Evolutionary conservation across 2,113 vertebrate species (phyloP), one percentile per base, ranked within the genome.

Genomic region (Cairina moschata): DNA sequence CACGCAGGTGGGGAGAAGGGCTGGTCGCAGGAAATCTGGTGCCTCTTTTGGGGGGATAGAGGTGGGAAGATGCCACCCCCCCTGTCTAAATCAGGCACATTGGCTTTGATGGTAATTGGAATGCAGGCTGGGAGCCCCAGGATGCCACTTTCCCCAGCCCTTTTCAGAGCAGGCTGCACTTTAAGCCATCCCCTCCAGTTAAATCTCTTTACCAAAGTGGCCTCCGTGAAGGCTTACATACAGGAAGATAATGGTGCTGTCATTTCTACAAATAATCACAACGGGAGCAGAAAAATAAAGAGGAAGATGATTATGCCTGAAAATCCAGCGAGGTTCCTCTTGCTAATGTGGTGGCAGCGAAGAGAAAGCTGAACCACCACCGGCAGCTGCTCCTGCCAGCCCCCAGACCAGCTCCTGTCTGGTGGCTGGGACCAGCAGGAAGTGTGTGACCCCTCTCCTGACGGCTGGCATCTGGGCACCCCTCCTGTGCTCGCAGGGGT

Each of bases 261-360:
- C 92, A 86, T 86, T 93, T 96, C 48, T 91, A 93, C 88, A 92
- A 92, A 95, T 91, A 97, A 82, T 92, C 86, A 44, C 93, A 92
- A 93, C 29, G 3, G 86, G 86, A 88, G 86, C 44, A 82, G 83
- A 73, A 94, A 93, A 96, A 91, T 88, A 78, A 78, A 92, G 69
- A 95, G 86, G 83, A 77, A 63, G 69, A 88, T 87, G 90, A 93
- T 94, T 97, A 65, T 0, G 3, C 56, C 60, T 84, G 80, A 63
- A 96, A 94, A 84, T 84, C 80, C 83, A 87, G 16, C 54, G 83
- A 78, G 14, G 65, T 83, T 91, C 85, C 79, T 81, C 83, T 86
- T 15, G 77, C 86, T 93, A 86, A 78, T 88, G 92, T 62, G 32
- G 48, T 31, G 77, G 26, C 48, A 83, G 65, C 75, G 71, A 2